phyloP scores from a whole-genome alignment of 1,140 invertebrate genomes.

The Eciton burchellii region DNA sequence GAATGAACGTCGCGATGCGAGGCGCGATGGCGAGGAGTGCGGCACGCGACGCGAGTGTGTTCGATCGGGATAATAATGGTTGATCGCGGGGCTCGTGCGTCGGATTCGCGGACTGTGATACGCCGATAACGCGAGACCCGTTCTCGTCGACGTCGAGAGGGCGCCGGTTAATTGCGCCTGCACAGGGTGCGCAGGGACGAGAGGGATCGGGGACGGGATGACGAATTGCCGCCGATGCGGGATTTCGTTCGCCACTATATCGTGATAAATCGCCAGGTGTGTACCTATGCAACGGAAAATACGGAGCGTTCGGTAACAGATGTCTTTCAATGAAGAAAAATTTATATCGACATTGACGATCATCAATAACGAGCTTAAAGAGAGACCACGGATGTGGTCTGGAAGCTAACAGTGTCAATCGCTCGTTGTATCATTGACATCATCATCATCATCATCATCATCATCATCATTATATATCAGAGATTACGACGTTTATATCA shows the following conservation, averaged over 20 bases:
- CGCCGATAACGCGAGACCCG: slow-evolving; percentile 41
- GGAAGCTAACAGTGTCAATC: too few relatives aligned
- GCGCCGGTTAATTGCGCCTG: slow-evolving; percentile 49
- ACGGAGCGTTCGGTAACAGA: neutral
- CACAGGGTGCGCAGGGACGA: slow-evolving; percentile 30
- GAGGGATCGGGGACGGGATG: slow-evolving; percentile 57
- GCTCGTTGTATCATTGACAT: too few relatives aligned
- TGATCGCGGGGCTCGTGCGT: slow-evolving; percentile 65
- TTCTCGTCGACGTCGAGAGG: slow-evolving; percentile 15
- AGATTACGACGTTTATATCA: too few relatives aligned
- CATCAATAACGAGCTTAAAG: neutral
- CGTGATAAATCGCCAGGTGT: slow-evolving; percentile 62
- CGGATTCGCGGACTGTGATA: slow-evolving; percentile 68
- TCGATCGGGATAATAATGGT: slow-evolving; percentile 69
- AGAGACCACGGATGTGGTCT: neutral
- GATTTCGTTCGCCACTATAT: slow-evolving; percentile 44
- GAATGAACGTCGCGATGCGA: slow-evolving; percentile 60
- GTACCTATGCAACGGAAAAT: slow-evolving; percentile 19
- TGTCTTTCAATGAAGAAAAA: neutral
- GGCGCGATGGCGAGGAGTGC: slow-evolving; percentile 56
- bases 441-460: too few relatives aligned
- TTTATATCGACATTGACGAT: neutral
- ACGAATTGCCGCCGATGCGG: slow-evolving; percentile 51
- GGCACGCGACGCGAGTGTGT: slow-evolving; percentile 68
- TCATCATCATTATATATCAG: too few relatives aligned